These are phyloP conservation scores for Cecidostiba fungosa DNA, from an alignment of 2,888 invertebrate genomes.

Conservation along the genomic window DNA sequence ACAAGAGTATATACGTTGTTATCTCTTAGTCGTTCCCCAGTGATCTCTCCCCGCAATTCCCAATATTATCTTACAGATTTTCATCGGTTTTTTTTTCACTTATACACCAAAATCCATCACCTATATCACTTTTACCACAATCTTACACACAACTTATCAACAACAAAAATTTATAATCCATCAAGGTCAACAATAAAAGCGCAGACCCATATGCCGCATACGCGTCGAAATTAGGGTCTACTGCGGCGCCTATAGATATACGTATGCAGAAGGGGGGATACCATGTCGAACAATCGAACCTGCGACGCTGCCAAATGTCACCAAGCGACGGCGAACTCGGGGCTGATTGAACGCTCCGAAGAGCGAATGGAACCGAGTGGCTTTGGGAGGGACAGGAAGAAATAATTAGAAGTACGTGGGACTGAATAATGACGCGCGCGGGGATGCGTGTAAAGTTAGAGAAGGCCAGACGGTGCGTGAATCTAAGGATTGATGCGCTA, in stretches of 20 bases:
- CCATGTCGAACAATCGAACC: slow-evolving; percentile 12
- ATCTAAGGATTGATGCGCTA: neutral
- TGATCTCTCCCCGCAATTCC: neutral
- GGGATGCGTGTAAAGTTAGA: neutral
- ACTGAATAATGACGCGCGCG: neutral
- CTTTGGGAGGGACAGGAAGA: neutral
- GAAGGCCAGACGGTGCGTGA: neutral
- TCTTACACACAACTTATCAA: too few relatives aligned
- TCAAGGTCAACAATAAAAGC: neutral
- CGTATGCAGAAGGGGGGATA: neutral
- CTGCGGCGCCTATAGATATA: neutral
- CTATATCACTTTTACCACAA: neutral
- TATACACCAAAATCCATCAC: neutral
- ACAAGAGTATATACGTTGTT: neutral
- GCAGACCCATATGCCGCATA: neutral
- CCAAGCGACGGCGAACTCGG: neutral
- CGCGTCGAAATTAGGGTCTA: neutral
- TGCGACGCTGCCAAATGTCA: slow-evolving; percentile 16
- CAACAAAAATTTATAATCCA: neutral
- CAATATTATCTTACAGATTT: neutral
- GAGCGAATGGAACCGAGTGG: neutral
- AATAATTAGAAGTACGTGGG: slow-evolving; percentile 29
- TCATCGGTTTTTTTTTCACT: neutral
- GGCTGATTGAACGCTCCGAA: neutral
- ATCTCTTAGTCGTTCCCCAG: neutral